Base-by-base conservation (phyloP, 2,113 vertebrate genomes). In the Neofelis nebulosa region DNA sequence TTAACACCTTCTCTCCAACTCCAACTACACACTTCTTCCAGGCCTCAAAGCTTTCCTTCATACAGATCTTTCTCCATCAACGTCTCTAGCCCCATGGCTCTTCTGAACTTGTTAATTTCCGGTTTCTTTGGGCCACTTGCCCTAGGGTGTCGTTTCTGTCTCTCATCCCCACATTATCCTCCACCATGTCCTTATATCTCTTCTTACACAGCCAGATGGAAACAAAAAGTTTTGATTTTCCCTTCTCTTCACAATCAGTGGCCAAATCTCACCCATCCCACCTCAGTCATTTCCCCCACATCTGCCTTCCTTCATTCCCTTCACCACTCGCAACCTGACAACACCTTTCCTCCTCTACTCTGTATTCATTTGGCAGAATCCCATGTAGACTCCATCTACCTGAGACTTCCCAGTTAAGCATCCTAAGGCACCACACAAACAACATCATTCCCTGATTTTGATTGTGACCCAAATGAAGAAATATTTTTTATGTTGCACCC, bases 261-360 rank as follows among this genome's bases (percentile, higher is more conserved):
- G 73, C 31, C 45, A 68, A 36, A 33, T 41, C 41, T 38, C 14
- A 41, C 5, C 16, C 23, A 11, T 12, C n/a, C 10, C 15, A 9
- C 13, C 50, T 76, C 52, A 13, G 0, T 48, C 9, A 2, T 78
- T 48, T 52, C 19, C 9, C 31, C 27, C 36, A 18, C 1, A 1
- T 61, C 55, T 85, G 16, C 41, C 18, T 61, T 74, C 36, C 48
- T 31, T 79, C 31, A 65, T 41, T 55, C 9, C 31, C 41, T 81
- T 81, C 33, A 36, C 45, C 27, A 33, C 21, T 29, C 1, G 66
- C 16, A 36, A 21, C 25, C 23, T 13, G 41, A 65, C 33, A 31
- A 71, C 52, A 82, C 38, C 33, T n/a, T 48, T 84, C 33, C 9
- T 66, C 29, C 19, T 84, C 36, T 57, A 50, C 27, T 78, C 36